These are phyloP conservation scores for Myopa testacea DNA, from an alignment of 2,888 invertebrate species.

Conservation along the genomic window DNA sequence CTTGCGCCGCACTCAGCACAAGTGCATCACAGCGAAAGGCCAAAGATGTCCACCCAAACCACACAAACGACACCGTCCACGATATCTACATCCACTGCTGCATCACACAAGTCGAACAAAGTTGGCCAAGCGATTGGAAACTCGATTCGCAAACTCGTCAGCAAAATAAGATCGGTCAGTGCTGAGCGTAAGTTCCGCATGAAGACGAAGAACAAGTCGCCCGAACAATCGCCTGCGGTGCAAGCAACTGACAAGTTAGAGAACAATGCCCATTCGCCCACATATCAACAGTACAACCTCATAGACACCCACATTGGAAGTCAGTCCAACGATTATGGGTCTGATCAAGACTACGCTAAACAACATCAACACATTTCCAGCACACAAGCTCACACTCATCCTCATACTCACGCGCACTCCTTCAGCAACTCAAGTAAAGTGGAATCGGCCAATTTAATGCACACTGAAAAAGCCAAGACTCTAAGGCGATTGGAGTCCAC, in stretches of 20 bases:
- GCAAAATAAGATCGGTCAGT: slow-evolving; percentile 83
- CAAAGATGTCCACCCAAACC: slow-evolving; percentile 60
- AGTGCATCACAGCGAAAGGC: slow-evolving; percentile 47
- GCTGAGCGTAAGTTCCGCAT: slow-evolving; percentile 76
- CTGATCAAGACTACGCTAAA: slow-evolving; percentile 47
- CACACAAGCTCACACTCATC: slow-evolving; percentile 8
- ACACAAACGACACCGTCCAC: slow-evolving; percentile 66
- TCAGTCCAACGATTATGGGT: slow-evolving; percentile 52
- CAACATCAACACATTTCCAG: slow-evolving; percentile 38
- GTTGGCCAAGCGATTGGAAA: slow-evolving; percentile 79
- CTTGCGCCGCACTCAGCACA: slow-evolving; percentile 47
- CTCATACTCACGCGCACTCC: slow-evolving; percentile 52
- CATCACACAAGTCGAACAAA: slow-evolving; percentile 64
- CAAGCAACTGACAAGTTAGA: slow-evolving; percentile 49
- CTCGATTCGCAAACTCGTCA: slow-evolving; percentile 84
- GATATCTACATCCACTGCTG: slow-evolving; percentile 49
- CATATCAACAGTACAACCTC: slow-evolving; percentile 69
- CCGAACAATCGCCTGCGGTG: slow-evolving; percentile 71
- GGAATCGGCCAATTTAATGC: slow-evolving; percentile 38
- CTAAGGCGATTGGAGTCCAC: slow-evolving; percentile 41
- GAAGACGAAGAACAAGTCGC: slow-evolving; percentile 69
- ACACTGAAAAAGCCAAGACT: slow-evolving; percentile 34
- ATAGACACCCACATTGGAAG: slow-evolving; percentile 67
- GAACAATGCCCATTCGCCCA: slow-evolving; percentile 56
- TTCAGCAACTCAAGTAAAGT: slow-evolving; percentile 47